phyloP scores from a whole-genome alignment of 2,113 vertebrate genomes.

The Amphilophus citrinellus region DNA sequence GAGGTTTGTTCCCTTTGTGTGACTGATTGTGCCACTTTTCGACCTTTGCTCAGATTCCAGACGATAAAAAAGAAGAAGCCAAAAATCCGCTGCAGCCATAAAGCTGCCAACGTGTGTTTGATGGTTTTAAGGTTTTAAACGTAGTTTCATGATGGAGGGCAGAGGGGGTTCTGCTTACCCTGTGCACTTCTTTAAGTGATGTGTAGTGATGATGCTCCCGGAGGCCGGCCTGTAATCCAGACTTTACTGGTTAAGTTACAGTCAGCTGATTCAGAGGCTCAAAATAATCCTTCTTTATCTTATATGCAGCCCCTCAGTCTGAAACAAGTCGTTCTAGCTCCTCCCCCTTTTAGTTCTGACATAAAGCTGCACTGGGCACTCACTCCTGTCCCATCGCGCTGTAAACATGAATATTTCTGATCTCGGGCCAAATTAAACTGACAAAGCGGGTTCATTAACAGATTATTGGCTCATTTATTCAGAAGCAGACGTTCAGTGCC shows the following conservation, averaged over 20 bases:
- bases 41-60: fast-evolving
- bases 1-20: neutral
- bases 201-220: neutral
- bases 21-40: neutral
- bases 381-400: neutral
- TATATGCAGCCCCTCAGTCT: too few species aligned
- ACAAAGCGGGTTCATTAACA: neutral
- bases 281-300: too few species aligned
- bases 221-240: neutral
- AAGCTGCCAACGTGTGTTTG: neutral
- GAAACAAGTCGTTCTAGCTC: neutral
- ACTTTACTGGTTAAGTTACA: fast-evolving
- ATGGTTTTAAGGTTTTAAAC: too few species aligned
- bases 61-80: neutral
- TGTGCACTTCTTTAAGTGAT: neutral
- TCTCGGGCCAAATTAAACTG: neutral
- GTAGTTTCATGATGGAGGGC: neutral
- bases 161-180: neutral
- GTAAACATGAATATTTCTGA: neutral
- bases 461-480: neutral
- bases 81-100: neutral
- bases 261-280: neutral
- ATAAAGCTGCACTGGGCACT: neutral
- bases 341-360: neutral
- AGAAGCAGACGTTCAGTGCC: neutral